Evolutionary conservation across 2,888 invertebrate genomes (phyloP), one percentile per base, ranked within the genome.

Genomic region (Erebia epiphron): DNA sequence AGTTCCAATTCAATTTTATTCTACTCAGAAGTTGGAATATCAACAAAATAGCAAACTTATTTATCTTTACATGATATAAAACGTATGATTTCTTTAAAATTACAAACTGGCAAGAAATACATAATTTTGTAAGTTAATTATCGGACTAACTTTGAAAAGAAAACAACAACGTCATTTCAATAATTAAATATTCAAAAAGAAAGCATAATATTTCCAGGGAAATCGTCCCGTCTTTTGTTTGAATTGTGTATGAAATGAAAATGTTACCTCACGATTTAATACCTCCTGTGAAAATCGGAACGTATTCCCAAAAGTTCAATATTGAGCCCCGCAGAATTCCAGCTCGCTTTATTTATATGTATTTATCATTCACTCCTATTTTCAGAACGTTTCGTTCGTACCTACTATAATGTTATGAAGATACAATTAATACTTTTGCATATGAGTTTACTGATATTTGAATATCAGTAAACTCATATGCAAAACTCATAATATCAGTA

Each of bases 241-340:
- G 71, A 74, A 75, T 67, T 62, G 67, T 72, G 68, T 73, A 77
- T 75, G 68, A 74, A 76, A 73, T 72, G 75, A 77, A 75, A 76
- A 78, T 69, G 73, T 75, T 74, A 70, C 73, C 69, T 73, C 72
- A 73, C 57, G 75, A 73, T 75, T 75, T 75, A 77, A 77, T 77
- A 77, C 74, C 66, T 64, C 68, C 72, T 74, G 74, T 71, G 70
- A 75, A 74, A 72, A 69, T 73, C 61, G 66, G 62, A 68, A 67
- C 65, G 60, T 70, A 63, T 68, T 64, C 64, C 65, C 64, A 64
- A 70, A 68, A 68, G 69, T 74, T 72, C 69, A 74, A 74, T 74
- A 74, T 72, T 70, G 68, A 68, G 64, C 56, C 46, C 43, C 65
- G 68, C 68, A 67, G 63, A 64, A 68, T 65, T 69, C 66, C 41